Base-by-base conservation (phyloP, 1,140 invertebrate genomes). In the Tetramorium parvispinum region DNA sequence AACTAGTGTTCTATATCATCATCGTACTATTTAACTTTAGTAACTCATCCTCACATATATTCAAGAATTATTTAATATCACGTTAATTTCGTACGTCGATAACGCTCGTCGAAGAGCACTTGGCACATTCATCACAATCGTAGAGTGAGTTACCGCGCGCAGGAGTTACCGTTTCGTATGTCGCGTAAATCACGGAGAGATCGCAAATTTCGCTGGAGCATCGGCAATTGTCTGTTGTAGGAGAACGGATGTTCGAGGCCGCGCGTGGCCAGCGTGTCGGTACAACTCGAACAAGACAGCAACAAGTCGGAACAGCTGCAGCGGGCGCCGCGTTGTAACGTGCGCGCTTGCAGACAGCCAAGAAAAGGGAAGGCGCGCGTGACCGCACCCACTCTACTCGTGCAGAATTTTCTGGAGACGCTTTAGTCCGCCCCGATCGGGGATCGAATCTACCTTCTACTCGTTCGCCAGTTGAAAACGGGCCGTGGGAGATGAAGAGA, bases 301-400 rank as follows among this genome's bases (percentile, higher is more conserved):
- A 95, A 95, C 92, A 94, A 94, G 91, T 95, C 94, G 24, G 94
- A 94, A 73, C 94, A 94, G 91, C 89, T 94, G 89, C 93, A 93
- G 53, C 93, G 93, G 71, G 55, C 93, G 21, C 93, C 94, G 5
- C 93, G 94, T 40, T 95, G 94, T 87, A 93, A 86, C 46, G 91
- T 93, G 68, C 91, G 94, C 27, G 90, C 90, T 77, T 94, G 92
- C 90, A 92, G 94, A 51, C 93, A 93, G 85, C 61, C 93, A 21
- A 91, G 94, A 86, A 94, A 95, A 88, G 92, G 92, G 27, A 95
- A 95, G 90, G 86, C 93, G 46, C 92, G 94, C 37, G 94, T 94
- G 70, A 94, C 93, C 8, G 92, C 94, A 16, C 93, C 94, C 37
- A 91, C 94, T 37, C 88, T 95, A 21, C 92, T 95, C 57, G 93